Evolutionary conservation across 2,888 invertebrate genomes (phyloP), one percentile per base, ranked within the genome.

Genomic region (Pocota personata): DNA sequence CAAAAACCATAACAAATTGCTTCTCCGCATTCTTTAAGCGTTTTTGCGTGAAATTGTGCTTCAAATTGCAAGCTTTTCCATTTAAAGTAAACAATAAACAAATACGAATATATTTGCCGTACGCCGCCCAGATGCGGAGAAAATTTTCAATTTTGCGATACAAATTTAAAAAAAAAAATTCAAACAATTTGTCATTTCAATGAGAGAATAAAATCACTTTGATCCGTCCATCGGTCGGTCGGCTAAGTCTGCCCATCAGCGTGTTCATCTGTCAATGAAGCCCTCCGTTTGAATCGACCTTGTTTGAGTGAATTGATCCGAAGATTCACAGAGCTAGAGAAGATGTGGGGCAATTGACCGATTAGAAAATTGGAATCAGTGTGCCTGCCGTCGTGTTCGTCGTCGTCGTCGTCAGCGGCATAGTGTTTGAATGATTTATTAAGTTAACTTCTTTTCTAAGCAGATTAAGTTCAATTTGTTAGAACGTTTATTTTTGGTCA

Each of bases 401-500:
- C 21, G 32, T 57, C 19, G 27, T 43, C 40, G n/a, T 32, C 21
- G 30, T 24, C n/a, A 10, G 55, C 37, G 55, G 75, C 75, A 32
- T 21, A 7, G 37, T 43, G 69, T 37, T 78, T 78, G 62, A 62
- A 46, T 78, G 69, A 71, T 71, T 78, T 78, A 78, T 71, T 71
- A 32, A 71, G 69, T 71, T 69, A 62, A 78, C 48, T 58, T 60
- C 67, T 30, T 60, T 62, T 78, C 24, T 52, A 35, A 62, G 69
- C 57, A 46, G 78, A 78, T 78, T 78, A 78, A 71, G 62, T 69
- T 77, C 50, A 69, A 60, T 67, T 60, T 66, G 75, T 55, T 40
- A 52, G 52, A 40, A 69, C 27, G 55, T 67, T 50, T 67, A 14
- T 35, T 50, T 66, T 35, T 24, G 12, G 24, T 3, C 30, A 10